Conservation (phyloP, 37 sponge, comb jelly and placozoan genomes). For the Spongilla lacustris region DNA sequence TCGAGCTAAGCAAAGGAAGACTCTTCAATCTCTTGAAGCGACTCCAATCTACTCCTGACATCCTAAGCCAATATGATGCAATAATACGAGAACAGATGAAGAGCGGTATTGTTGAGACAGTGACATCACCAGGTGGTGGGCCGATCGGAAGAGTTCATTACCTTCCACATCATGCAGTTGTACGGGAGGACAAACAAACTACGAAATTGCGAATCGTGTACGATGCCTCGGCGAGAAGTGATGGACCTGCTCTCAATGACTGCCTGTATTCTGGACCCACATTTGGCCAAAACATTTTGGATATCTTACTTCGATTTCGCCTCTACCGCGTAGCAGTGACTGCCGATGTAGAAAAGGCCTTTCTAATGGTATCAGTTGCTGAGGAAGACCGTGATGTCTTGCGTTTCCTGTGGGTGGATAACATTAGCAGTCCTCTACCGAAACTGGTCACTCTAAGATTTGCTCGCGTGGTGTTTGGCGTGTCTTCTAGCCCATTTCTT, state of each 20-base stretch:
- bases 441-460: background rate
- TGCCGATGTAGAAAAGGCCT: slow-evolving; percentile 13
- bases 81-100: too few relatives aligned
- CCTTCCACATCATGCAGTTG: too few relatives aligned
- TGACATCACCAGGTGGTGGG: too few relatives aligned
- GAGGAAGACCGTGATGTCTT: slow-evolving; percentile 12
- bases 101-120: too few relatives aligned
- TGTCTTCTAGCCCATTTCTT: slow-evolving; percentile 6
- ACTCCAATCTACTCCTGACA: too few relatives aligned
- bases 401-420: slow-evolving; percentile 20
- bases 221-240: background rate
- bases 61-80: too few relatives aligned
- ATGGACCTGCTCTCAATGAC: slow-evolving; percentile 13
- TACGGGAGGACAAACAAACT: background rate
- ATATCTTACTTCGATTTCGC: background rate
- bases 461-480: slow-evolving; percentile 4
- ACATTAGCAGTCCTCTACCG: background rate
- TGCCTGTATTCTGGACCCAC: slow-evolving; percentile 11
- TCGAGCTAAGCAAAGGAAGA: too few relatives aligned
- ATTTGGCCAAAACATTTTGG: background rate
- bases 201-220: background rate
- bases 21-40: too few relatives aligned
- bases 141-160: too few relatives aligned
- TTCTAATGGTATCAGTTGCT: background rate
- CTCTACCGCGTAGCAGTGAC: background rate